Evolutionary conservation across 1,140 invertebrate genomes (phyloP), one percentile per base, ranked within the genome.

Genomic region (Brachionus koreanus): DNA sequence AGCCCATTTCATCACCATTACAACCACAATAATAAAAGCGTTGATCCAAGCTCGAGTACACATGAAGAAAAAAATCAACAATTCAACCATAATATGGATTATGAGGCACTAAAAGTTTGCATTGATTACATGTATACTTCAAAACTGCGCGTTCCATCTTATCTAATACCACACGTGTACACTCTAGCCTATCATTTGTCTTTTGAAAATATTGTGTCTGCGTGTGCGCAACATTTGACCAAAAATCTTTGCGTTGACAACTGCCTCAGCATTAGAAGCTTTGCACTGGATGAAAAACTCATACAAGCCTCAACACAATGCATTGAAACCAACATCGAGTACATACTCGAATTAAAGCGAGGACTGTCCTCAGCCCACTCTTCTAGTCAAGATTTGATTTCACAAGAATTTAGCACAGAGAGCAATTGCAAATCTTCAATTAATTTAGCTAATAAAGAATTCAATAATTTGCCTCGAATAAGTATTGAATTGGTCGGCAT

Each of bases 381-480:
- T 19, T 72, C 35, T 33, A 65, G 63, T 37, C 33, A 33, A 4
- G 63, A 65, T 12, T 65, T 65, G 63, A n/a, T 33, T 4, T 69
- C 35, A 4, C 65, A 69, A 69, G 69, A 46, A 3, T 43, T 74
- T 25, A 5, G 6, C 69, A 46, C 43, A 74, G 39, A 74, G 43
- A 46, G 23, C 23, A 46, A 43, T 46, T 74, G 23, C 10, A 25
- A 43, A 25, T 49, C 49, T 6, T 43, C 76, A 65, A 65, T 79
- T 19, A 79, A 79, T 79, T 61, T 79, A 29, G 76, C 76, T 6
- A 57, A 79, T 37, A 79, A 79, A 61, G 76, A 79, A 37, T 79
- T 79, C 37, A 79, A 79, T 33, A 57, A 79, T 79, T 43, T 79
- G 23, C 76, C 76, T 3, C 16, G 76, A 43, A 43, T 79, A n/a